Conservation (phyloP, 2,888 invertebrate species). For the Drosophila mettleri region DNA sequence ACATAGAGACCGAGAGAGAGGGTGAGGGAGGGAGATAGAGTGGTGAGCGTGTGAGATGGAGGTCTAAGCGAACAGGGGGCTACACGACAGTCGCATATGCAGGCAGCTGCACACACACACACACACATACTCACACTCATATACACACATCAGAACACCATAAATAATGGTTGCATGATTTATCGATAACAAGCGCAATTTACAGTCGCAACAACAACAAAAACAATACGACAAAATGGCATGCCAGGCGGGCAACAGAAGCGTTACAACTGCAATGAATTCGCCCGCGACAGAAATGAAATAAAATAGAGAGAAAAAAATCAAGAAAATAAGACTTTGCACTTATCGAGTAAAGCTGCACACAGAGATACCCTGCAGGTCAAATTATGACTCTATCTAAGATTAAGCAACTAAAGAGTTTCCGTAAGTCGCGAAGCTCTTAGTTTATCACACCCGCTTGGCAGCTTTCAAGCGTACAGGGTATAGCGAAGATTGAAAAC, state of each 20-base stretch:
- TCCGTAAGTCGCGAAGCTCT: no score
- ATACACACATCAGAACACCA: conserved; percentile 73
- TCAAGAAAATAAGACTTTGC: conserved; percentile 6
- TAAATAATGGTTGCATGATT: conserved; percentile 84
- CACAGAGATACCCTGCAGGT: conserved; percentile 26
- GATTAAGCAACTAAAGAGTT: neutral
- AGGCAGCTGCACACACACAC: conserved; percentile 60
- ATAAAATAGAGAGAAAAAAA: conserved; percentile 62
- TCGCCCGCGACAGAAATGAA: conserved; percentile 74
- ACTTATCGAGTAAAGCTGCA: neutral
- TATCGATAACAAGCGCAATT: conserved; percentile 85
- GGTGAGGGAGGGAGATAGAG: neutral
- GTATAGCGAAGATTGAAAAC: conserved; percentile 22
- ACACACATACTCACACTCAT: conserved; percentile 10
- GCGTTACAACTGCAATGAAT: conserved; percentile 78
- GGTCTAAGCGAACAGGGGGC: conserved; percentile 10
- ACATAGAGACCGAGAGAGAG: conserved; percentile 36
- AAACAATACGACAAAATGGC: conserved; percentile 64
- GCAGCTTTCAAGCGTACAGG: neutral
- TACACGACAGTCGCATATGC: conserved; percentile 71
- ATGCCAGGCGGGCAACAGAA: conserved; percentile 53
- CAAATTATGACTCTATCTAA: no score
- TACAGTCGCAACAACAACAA: conserved; percentile 76
- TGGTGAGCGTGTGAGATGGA: neutral
- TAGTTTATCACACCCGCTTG: neutral